Evolutionary conservation across 2,888 invertebrate genomes (phyloP), one percentile per base, ranked within the genome.

Genomic region (Cheilosia impressa): DNA sequence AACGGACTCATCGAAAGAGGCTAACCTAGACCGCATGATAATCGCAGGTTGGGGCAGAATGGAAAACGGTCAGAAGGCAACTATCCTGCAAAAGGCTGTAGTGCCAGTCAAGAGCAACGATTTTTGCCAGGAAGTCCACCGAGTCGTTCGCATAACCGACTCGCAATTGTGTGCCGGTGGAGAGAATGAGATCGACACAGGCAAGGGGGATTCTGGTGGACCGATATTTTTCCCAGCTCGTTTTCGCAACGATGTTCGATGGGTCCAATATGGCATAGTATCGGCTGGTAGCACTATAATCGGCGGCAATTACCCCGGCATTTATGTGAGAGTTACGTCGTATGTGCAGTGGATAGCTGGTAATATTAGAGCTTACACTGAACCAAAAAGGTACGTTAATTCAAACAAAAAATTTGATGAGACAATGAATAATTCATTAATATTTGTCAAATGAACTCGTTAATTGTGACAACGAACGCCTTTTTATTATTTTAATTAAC

Each of bases 271-370:
- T 60, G 96, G 95, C 9, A 90, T 95, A 0, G 95, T 95, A 0
- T 95, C 95, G 0, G 94, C 94, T 85, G 95, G 95, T 0, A 93
- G 94, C 0, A 90, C 91, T 0, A 90, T 92, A 0, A 95, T 95
- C 88, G 91, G 90, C 7, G 41, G 63, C 6, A 50, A 88, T n/a
- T 89, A 88, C 75, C 95, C 95, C 0, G 94, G 93, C 0, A 93
- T 95, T 5, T 95, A 94, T 89, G 90, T 94, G 0, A 93, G 93
- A 1, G 92, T 94, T 0, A 78, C 93, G 0, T 89, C 92, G 71
- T 94, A 93, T 88, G 88, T 95, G 4, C 92, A 92, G 53, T 95
- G 95, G 95, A 94, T 95, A 73, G 90, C 90, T 1, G 90, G 88
- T 57, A 90, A 90, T 85, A 88, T 91, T 87, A 58, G 6, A 22